A percentile compares a stretch with the other conserved stretches of the same genome.
phyloP scores from a whole-genome alignment of 2,888 invertebrate species.

The Scaeva pyrastri region DNA sequence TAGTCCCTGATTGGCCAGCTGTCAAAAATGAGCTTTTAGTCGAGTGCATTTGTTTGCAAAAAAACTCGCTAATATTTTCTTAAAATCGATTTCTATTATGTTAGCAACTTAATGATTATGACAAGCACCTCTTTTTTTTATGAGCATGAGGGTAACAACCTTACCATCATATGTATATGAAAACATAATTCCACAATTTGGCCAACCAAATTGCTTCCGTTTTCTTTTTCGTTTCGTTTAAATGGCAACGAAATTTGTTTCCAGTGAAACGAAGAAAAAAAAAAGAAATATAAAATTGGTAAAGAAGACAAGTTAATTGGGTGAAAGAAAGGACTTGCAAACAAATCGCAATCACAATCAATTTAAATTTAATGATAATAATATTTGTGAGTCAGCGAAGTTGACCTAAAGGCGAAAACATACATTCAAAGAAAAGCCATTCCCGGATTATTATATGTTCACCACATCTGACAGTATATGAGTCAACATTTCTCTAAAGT shows the following conservation, averaged over 20 bases:
- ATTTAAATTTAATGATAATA: slow-evolving; percentile 59
- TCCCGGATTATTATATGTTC: slow-evolving; percentile 7
- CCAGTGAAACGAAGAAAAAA: not conserved
- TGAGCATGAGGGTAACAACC: slow-evolving; percentile 18
- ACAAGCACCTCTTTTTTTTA: not conserved
- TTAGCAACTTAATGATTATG: too few species aligned
- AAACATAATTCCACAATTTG: slow-evolving; percentile 15
- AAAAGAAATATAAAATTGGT: too few species aligned
- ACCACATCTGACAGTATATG: not conserved
- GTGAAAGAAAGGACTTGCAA: slow-evolving; percentile 53
- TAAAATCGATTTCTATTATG: too few species aligned
- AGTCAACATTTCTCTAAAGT: not conserved
- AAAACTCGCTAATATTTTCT: too few species aligned
- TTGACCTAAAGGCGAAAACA: slow-evolving; percentile 6
- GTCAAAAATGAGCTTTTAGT: too few species aligned
- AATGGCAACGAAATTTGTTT: not conserved
- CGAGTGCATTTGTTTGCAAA: too few species aligned
- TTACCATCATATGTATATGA: too few species aligned
- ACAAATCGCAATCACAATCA: slow-evolving; percentile 60
- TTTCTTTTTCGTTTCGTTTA: not conserved
- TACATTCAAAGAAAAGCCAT: slow-evolving; percentile 14
- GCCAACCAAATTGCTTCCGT: slow-evolving; percentile 12
- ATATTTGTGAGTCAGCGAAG: slow-evolving; percentile 55
- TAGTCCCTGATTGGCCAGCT: too few species aligned
- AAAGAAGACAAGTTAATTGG: slow-evolving; percentile 44